These are phyloP conservation scores for Heterotis niloticus DNA, from an alignment of 2,113 vertebrate species.

Conservation along the genomic window DNA sequence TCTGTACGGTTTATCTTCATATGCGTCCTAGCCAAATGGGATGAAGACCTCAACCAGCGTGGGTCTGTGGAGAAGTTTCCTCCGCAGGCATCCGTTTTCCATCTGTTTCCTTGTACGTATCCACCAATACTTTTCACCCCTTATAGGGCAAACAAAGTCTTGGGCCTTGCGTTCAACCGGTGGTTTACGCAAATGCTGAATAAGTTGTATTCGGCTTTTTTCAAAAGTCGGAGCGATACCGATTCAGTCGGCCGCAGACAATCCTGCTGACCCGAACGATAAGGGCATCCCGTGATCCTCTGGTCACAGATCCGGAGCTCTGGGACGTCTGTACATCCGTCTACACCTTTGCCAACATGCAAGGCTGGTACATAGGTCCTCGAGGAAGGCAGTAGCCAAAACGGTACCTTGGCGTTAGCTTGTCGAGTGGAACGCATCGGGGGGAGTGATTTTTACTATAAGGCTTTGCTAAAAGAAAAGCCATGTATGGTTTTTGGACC, in stretches of 20 bases:
- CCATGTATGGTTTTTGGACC: no score
- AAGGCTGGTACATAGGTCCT: slow-evolving; percentile 37
- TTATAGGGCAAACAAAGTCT: slow-evolving; percentile 9
- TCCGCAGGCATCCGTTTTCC: no score
- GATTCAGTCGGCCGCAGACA: no score
- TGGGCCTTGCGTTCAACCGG: slow-evolving; percentile 53
- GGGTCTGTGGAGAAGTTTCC: background rate
- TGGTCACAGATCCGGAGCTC: slow-evolving; percentile 56
- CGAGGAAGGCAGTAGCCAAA: no score
- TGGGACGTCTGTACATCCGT: slow-evolving; percentile 58
- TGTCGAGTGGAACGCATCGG: no score
- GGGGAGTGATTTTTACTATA: no score
- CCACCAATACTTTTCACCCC: background rate
- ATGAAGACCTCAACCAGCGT: background rate
- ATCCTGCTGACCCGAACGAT: no score
- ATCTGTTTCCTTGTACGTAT: no score
- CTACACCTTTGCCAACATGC: slow-evolving; percentile 42
- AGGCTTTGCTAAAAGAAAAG: no score
- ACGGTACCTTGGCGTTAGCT: no score
- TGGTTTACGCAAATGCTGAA: slow-evolving; percentile 68
- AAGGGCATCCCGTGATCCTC: slow-evolving; percentile 73
- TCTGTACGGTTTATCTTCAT: slow-evolving; percentile 9
- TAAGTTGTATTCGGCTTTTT: slow-evolving; percentile 80
- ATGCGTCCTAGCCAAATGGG: background rate
- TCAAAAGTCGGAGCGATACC: slow-evolving; percentile 87